Evolutionary conservation across 2,797 vertebrate genomes (phyloP), one percentile per base, ranked within the genome.

Genomic region (Halcyon smyrnensis): DNA sequence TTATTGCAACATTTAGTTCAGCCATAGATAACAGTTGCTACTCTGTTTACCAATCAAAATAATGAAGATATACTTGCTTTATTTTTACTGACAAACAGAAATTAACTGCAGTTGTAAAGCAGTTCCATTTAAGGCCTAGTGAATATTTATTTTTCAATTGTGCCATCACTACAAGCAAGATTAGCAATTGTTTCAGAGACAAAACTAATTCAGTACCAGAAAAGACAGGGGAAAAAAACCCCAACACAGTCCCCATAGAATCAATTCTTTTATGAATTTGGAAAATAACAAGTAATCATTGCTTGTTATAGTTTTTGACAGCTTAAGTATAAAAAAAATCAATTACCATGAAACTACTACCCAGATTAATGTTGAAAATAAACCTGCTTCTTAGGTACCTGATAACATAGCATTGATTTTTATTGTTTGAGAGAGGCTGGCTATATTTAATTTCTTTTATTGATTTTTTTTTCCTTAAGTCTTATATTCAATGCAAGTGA

Each of bases 391-490:
- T 96, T 96, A 95, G 79, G 73, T 96, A 93, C 68, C 93, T 94
- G 96, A 78, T 98, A 97, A 87, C 82, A 90, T 73, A 89, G 67
- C 95, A 98, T 97, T 97, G 96, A 98, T 98, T 98, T 98, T 96
- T 91, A 90, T 97, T 95, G 62, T 98, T 97, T 97, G 82, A 97
- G 96, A 83, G 95, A 97, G 68, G 64, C 57, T 97, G 90, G 80
- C 90, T 98, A 95, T 97, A 96, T 98, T 98, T 98, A 97, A 97
- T 97, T 97, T 97, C 67, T 98, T 98, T 95, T 95, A 97, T 97
- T 90, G 95, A 97, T 98, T 93, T 97, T 74, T 98, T 93, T 95
- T 94, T 92, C 50, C 86, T 60, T 95, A 97, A 97, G 81, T 64
- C 91, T 41, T 93, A 82, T 98, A 92, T 92, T 97, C 87, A 94